phyloP scores from a whole-genome alignment of 2,113 vertebrate species.

The Probosciger aterrimus region DNA sequence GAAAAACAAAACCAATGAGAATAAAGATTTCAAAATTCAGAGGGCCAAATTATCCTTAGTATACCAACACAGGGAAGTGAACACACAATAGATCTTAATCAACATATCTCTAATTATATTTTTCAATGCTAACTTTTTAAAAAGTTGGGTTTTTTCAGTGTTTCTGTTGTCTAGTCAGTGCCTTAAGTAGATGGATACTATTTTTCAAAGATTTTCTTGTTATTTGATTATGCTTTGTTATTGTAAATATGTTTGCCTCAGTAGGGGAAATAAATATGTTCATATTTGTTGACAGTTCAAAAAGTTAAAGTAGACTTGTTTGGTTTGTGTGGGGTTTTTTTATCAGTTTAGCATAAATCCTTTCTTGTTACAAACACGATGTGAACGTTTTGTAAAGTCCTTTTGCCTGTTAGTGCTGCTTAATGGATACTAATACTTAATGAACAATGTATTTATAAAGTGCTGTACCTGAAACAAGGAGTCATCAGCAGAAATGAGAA shows the following conservation, averaged over 20 bases:
- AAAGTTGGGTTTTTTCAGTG: background rate
- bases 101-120: background rate
- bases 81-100: background rate
- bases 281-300: background rate
- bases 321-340: background rate
- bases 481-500: slow-evolving; percentile 42
- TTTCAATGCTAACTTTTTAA: background rate
- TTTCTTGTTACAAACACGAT: background rate
- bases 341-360: background rate
- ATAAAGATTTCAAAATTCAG: background rate
- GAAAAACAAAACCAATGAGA: background rate
- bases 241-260: background rate
- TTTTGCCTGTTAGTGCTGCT: background rate
- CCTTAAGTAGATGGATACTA: background rate
- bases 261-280: background rate
- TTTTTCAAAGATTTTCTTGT: background rate
- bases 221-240: background rate
- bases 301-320: background rate
- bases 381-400: background rate
- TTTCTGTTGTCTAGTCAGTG: background rate
- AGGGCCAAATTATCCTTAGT: background rate
- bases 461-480: background rate
- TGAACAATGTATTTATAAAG: background rate
- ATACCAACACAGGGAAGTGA: background rate
- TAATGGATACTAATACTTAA: background rate